Percentiles rank a stretch among this genome's conserved stretches.
These are phyloP conservation scores for Liolophura sinensis DNA, from an alignment of 1,140 invertebrate genomes.

Conservation along the genomic window DNA sequence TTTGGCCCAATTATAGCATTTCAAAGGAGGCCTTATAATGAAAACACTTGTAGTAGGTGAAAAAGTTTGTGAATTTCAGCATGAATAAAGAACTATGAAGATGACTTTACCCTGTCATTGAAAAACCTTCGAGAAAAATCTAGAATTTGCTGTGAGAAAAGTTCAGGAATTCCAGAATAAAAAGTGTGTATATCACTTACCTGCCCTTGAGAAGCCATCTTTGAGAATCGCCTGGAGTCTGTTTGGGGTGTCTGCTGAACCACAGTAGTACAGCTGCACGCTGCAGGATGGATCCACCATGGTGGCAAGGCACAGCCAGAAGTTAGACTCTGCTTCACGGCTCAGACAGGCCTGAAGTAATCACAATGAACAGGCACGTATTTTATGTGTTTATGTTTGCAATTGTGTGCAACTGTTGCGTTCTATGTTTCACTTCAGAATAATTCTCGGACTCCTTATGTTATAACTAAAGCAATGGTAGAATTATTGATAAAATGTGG, in stretches of 20 bases:
- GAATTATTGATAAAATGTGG: no score
- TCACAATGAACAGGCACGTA: neutral
- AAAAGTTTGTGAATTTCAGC: no score
- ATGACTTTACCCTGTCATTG: no score
- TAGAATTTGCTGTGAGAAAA: neutral
- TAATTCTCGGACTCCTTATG: neutral
- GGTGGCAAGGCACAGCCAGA: constrained; percentile 19
- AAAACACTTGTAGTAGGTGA: no score
- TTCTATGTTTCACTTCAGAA: neutral
- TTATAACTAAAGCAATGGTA: no score
- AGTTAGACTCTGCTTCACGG: constrained; percentile 27
- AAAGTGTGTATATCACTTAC: constrained; percentile 18
- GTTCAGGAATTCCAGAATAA: neutral
- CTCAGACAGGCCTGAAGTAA: constrained; percentile 35
- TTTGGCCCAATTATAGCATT: no score
- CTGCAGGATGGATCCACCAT: constrained; percentile 38
- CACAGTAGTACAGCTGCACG: constrained; percentile 48
- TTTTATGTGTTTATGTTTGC: no score
- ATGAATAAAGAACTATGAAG: no score
- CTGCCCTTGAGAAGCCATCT: constrained; percentile 41
- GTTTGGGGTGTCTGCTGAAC: constrained; percentile 39
- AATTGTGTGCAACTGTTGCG: neutral
- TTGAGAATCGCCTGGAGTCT: constrained; percentile 41
- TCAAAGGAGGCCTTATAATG: no score
- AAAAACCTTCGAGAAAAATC: neutral